These are phyloP conservation scores for Meleagris gallopavo DNA, from an alignment of 2,113 vertebrate species.

Conservation along the genomic window DNA sequence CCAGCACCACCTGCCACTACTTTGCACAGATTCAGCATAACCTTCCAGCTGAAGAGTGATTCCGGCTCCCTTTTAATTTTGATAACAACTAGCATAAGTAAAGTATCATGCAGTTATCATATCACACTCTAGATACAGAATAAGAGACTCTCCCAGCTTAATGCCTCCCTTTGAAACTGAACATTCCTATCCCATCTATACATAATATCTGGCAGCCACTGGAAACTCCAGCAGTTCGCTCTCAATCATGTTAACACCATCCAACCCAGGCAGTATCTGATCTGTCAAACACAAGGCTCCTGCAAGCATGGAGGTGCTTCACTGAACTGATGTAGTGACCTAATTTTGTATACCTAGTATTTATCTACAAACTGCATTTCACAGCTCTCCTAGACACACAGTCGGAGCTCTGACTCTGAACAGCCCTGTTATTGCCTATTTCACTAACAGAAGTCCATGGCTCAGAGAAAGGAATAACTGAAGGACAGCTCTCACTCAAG, in stretches of 20 bases:
- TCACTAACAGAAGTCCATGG: not conserved
- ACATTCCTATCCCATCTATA: not conserved
- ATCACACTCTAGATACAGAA: not conserved
- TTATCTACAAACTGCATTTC: not conserved
- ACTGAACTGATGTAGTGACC: not conserved
- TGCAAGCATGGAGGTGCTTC: not conserved
- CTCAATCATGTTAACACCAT: not conserved
- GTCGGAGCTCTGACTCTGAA: not conserved
- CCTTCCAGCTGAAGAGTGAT: not conserved
- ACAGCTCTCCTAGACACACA: not conserved
- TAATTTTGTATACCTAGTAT: not conserved
- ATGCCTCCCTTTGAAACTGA: not conserved
- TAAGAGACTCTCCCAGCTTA: not conserved
- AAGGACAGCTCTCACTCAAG: not conserved
- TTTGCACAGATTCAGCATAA: not conserved
- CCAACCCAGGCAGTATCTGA: not conserved
- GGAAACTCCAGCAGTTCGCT: not conserved
- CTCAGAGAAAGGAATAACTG: not conserved
- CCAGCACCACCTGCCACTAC: fast-evolving
- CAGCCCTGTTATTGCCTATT: not conserved
- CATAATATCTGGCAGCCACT: not conserved
- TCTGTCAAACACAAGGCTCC: not conserved
- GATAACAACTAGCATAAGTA: not conserved
- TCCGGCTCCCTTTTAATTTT: not conserved
- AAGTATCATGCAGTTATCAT: not conserved